Conservation (phyloP, 2,797 vertebrate genomes). For the Microctenopoma stevenorrisi region DNA sequence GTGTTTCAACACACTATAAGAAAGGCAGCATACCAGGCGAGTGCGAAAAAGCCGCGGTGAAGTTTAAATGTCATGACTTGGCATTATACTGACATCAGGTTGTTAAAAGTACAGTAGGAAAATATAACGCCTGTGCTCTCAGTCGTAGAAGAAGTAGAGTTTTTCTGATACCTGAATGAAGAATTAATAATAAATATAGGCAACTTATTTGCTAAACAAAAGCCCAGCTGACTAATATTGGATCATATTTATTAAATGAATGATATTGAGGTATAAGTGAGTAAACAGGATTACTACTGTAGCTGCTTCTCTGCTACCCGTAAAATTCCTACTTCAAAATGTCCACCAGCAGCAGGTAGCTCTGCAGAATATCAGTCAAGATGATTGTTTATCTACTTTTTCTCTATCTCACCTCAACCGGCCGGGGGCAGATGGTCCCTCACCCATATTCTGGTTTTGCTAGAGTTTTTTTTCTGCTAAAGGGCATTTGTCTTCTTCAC, state of each 20-base stretch:
- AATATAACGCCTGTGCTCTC: slow-evolving; percentile 19
- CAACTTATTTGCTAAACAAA: not conserved
- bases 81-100: slow-evolving; percentile 52
- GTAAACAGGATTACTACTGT: not conserved
- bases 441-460: no score
- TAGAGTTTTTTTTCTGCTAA: no score
- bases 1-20: slow-evolving; percentile 75
- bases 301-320: not conserved
- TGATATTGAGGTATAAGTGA: not conserved
- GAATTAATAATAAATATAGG: not conserved
- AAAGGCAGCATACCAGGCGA: slow-evolving; percentile 58
- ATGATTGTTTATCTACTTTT: no score
- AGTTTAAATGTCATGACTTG: slow-evolving; percentile 79
- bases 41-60: slow-evolving; percentile 52
- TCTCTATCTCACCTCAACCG: no score
- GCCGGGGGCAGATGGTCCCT: no score
- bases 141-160: not conserved
- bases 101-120: slow-evolving; percentile 26
- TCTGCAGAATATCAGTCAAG: no score
- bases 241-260: not conserved
- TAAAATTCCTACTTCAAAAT: no score
- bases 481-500: no score
- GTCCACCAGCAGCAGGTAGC: no score
- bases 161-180: no score
- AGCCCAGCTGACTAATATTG: not conserved